A percentile compares a stretch with the other conserved stretches of the same genome.
These are phyloP conservation scores for Pangasius mekongensis DNA, from an alignment of 2,797 vertebrate species.

Conservation along the genomic window DNA sequence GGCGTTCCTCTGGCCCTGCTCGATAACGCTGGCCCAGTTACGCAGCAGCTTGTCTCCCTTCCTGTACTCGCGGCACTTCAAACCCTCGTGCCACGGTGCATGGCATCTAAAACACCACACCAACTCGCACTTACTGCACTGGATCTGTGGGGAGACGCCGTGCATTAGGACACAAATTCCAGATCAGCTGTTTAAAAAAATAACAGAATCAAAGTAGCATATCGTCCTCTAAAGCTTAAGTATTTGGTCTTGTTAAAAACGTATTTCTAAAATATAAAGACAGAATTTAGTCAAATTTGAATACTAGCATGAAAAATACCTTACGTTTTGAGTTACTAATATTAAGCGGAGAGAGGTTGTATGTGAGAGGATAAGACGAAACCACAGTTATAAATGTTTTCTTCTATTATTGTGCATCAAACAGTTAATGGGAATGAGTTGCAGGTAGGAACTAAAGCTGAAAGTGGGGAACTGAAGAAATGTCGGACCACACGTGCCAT, in stretches of 20 bases:
- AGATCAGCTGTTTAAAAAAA: background rate
- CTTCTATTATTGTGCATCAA: background rate
- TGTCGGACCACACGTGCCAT: background rate
- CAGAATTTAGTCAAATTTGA: background rate
- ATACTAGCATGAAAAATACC: background rate
- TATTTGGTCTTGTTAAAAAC: background rate
- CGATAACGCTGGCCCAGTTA: constrained; percentile 94
- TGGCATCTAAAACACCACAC: constrained; percentile 99
- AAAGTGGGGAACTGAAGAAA: background rate
- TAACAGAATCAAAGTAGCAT: no score
- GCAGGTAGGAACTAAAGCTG: background rate
- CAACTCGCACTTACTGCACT: constrained; percentile 95
- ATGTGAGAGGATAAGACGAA: background rate
- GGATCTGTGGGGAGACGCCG: constrained; percentile 77
- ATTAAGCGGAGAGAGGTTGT: background rate
- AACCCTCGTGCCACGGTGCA: constrained; percentile 94
- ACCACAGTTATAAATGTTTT: no score
- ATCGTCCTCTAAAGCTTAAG: background rate
- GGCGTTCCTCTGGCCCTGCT: constrained; percentile 96
- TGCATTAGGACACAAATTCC: background rate
- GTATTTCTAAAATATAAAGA: background rate
- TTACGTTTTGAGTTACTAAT: background rate
- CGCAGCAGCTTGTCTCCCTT: constrained; percentile 95
- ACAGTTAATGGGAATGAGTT: background rate
- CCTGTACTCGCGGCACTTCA: constrained; percentile 95